Base-by-base conservation (phyloP, 2,888 invertebrate species). In the Operophtera brumata region DNA sequence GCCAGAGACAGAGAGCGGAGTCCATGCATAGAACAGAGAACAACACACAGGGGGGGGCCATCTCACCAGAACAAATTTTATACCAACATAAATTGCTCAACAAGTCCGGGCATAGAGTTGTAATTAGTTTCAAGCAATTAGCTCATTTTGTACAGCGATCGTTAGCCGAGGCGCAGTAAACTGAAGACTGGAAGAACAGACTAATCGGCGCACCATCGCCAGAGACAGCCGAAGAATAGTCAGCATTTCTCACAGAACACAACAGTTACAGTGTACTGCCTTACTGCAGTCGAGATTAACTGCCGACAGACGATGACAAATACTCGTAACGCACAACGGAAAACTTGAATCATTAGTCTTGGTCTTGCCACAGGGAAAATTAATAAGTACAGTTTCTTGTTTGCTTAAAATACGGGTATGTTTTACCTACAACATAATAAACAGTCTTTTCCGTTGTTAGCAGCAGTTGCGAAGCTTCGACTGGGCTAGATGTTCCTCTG, bases 311-410 rank as follows among this genome's bases (percentile, higher is more conserved):
- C 71, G 71, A 73, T 76, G 75, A 77, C 77, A 73, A 73, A 78
- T 76, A 69, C 70, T 70, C 64, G 71, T 69, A 56, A 71, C 68
- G 71, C 64, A 72, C 69, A 68, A 68, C 61, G 66, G 69, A 71
- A 75, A 76, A 77, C 77, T 78, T 71, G 67, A 64, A 59, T 73
- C 75, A 77, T 78, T 78, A 73, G 70, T 77, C 73, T 72, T 71
- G 51, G 65, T 25, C 12, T 32, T 39, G 25, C 11, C 12, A 34
- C 46, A 41, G 48, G 30, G 14, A 14, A 14, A 0, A 7, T 0
- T 14, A 4, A 36, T 14, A 49, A 20, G 20, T 20, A 20, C 20
- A 20, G 20, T 20, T 20, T 3, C 20, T 20, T 20, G 20, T 20
- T 20, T n/a, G n/a, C n/a, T n/a, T n/a, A n/a, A n/a, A n/a, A n/a